Evolutionary conservation across 2,113 vertebrate species (phyloP), one percentile per base, ranked within the genome.

Genomic region (Galeopterus variegatus): DNA sequence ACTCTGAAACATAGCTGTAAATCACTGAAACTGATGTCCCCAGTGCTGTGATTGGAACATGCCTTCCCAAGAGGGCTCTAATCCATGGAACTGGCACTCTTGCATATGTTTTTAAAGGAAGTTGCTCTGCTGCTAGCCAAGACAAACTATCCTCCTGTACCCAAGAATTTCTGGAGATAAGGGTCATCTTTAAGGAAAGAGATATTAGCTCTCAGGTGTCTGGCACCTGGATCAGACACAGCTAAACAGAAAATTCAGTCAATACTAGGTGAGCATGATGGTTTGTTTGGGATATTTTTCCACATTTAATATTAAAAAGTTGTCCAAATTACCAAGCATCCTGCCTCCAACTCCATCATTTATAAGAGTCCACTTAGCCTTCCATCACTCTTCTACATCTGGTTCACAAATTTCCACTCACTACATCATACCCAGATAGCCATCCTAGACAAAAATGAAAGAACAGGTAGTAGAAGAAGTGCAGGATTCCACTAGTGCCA

Each of bases 161-260:
- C 3, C 8, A 72, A 58, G 64, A 77, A 65, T 65, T 79, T 83
- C n/a, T 87, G 18, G 41, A 91, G 56, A 82, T 60, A 3, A 69
- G 15, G 65, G 36, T 8, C 33, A 91, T 2, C 24, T 70, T 81
- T 87, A 87, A 90, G 10, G 36, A 33, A 72, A 83, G n/a, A 90
- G 28, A 65, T 77, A 80, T 85, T 84, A 88, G 24, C 23, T 62
- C 14, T 33, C n/a, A 62, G 23, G 7, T 92, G 8, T 26, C 33
- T 67, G 19, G 58, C 41, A 92, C 1, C n/a, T 54, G 33, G 58
- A 67, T 4, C 19, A 76, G 33, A 62, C 52, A 58, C 36, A 84
- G 31, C 10, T 91, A 82, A 79, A 79, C 13, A 92, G 41, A 91
- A 94, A 79, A 36, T 88, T 91, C 33, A 86, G 24, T 36, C 24